A percentile compares a stretch with the other conserved stretches of the same genome.
These are phyloP conservation scores for Sakesphorus luctuosus DNA, from an alignment of 2,113 vertebrate species.

Conservation along the genomic window DNA sequence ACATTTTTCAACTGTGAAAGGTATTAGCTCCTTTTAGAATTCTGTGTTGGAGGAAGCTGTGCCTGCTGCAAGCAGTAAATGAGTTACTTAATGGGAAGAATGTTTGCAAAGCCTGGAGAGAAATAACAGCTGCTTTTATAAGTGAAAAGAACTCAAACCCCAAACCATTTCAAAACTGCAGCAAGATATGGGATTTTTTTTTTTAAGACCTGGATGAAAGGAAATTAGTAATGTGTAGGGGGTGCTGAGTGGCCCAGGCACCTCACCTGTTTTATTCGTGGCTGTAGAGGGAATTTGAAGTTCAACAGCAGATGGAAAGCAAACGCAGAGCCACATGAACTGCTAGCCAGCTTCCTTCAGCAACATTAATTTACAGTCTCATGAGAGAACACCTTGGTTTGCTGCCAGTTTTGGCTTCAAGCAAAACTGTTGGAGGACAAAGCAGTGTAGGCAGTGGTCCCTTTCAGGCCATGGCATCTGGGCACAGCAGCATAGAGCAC, in stretches of 20 bases:
- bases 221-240: constrained; percentile 49
- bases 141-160: neutral
- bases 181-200: neutral
- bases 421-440: neutral
- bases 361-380: constrained; percentile 61
- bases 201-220: constrained; percentile 35
- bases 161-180: constrained; percentile 25
- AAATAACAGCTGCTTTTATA: constrained; percentile 56
- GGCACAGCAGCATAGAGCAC: neutral
- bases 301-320: constrained; percentile 41
- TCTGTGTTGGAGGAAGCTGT: neutral
- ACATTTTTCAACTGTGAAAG: neutral
- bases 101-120: constrained; percentile 44
- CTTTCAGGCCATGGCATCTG: neutral
- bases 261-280: constrained; percentile 61
- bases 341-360: constrained; percentile 49
- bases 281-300: constrained; percentile 42
- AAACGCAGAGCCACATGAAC: constrained; percentile 25
- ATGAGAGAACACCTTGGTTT: constrained; percentile 52
- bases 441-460: neutral
- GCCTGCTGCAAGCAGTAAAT: constrained; percentile 50
- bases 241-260: constrained; percentile 44
- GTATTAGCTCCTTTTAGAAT: constrained; percentile 2
- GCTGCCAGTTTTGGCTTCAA: constrained; percentile 47
- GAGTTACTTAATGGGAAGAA: constrained; percentile 50